phyloP scores from a whole-genome alignment of 2,888 invertebrate genomes.

The Agrochola lychnidis region DNA sequence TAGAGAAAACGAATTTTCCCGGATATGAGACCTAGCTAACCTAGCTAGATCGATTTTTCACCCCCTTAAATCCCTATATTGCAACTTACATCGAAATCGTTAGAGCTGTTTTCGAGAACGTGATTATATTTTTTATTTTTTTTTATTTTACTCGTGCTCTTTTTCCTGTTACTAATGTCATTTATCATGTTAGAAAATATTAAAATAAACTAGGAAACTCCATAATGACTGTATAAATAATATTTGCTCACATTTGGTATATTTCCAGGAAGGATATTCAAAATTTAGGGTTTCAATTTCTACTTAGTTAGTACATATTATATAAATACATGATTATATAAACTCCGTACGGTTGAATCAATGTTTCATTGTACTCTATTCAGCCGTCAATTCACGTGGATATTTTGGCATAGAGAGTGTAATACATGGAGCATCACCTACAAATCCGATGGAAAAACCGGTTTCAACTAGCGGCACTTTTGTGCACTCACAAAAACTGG shows the following conservation, averaged over 20 bases:
- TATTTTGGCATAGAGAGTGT: conserved; percentile 2
- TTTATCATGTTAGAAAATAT: not conserved
- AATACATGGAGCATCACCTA: not conserved
- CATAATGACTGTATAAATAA: not conserved
- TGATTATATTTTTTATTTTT: too few species aligned
- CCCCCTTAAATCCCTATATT: too few species aligned
- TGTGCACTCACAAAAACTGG: conserved; percentile 24
- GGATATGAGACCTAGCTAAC: too few species aligned
- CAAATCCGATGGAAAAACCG: conserved; percentile 18
- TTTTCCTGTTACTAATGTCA: too few species aligned
- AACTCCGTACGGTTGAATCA: not conserved
- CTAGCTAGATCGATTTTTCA: too few species aligned
- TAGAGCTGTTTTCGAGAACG: too few species aligned
- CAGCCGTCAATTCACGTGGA: conserved; percentile 10
- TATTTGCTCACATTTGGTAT: not conserved
- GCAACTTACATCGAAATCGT: too few species aligned
- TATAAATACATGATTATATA: not conserved
- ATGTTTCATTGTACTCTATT: conserved; percentile 3
- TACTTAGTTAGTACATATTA: conserved; percentile 5
- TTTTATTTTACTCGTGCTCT: not conserved
- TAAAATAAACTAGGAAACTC: not conserved
- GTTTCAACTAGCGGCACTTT: conserved; percentile 19
- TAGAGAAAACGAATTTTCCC: too few species aligned
- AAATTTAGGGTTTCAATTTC: not conserved
- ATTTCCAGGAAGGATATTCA: not conserved